Base-by-base conservation (phyloP, 2,888 invertebrate genomes). In the Limnephilus marmoratus region DNA sequence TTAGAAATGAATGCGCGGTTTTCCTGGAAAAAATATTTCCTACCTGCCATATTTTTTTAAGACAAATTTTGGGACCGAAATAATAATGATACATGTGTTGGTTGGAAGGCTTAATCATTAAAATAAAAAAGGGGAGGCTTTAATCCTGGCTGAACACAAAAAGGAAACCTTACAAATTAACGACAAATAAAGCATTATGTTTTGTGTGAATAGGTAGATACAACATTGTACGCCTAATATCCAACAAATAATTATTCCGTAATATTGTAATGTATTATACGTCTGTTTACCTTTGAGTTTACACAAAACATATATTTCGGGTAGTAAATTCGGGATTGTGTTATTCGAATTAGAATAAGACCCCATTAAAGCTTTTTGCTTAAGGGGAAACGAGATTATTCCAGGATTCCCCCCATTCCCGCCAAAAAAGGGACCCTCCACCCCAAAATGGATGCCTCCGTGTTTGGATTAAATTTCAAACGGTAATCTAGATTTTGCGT, bases 401-500 rank as follows among this genome's bases (percentile, higher is more conserved):
- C 45, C 45, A 13, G 41, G 86, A 29, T 41, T 86, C 45, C 24
- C 83, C 83, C 24, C 86, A n/a, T n/a, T 29, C 29, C 85, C 29
- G 45, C 86, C 49, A 49, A 68, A 68, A 68, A 68, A 68, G 68
- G 24, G 68, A 68, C 68, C 68, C 68, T 68, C 68, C 68, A 68
- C 68, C 68, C 68, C 68, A n/a, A 68, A 86, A 86, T 86, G 45
- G 86, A 45, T 29, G 29, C 86, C 45, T 86, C 41, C 29, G 86
- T 86, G 45, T 86, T 45, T 45, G 86, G 86, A 86, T 86, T 86
- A 86, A 86, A 86, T 86, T 86, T 86, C 86, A 86, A 86, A 86
- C 86, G 45, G 45, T 86, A 86, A 86, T 86, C 86, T 86, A 86
- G 86, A 45, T 86, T 86, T 86, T 86, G 86, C 86, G 86, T 86